These are phyloP conservation scores for Rhegmatorhina hoffmannsi DNA, from an alignment of 2,113 vertebrate genomes.

Conservation along the genomic window DNA sequence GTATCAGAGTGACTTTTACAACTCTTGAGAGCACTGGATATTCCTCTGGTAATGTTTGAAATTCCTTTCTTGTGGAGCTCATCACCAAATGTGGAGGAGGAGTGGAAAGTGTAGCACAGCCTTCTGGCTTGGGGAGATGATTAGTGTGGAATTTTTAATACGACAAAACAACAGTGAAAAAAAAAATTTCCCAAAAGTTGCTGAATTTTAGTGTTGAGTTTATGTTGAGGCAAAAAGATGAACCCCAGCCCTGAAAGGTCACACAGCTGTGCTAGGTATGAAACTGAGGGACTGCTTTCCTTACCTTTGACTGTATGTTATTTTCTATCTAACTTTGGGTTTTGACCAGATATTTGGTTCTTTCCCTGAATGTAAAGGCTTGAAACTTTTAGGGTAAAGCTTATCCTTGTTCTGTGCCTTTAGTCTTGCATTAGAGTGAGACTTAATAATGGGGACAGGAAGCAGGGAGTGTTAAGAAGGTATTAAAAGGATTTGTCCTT, in stretches of 20 bases:
- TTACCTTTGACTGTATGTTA: background rate
- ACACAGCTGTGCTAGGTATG: fast-evolving
- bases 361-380: background rate
- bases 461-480: background rate
- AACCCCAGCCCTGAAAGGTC: background rate
- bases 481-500: background rate
- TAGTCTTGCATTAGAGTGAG: background rate
- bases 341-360: background rate
- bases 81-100: background rate
- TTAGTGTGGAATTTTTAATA: background rate
- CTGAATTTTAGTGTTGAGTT: background rate
- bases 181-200: background rate
- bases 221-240: background rate
- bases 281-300: background rate
- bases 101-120: background rate
- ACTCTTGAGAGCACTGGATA: background rate
- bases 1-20: background rate
- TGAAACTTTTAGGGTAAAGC: fast-evolving
- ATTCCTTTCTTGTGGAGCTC: background rate
- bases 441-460: background rate
- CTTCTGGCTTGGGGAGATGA: background rate
- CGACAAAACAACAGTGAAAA: background rate
- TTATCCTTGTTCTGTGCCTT: background rate
- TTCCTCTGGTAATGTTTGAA: background rate
- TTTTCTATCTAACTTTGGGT: background rate